A percentile compares a stretch with the other conserved stretches of the same genome.
phyloP scores from a whole-genome alignment of 2,113 vertebrate genomes.

The Herpetotheres cachinnans region DNA sequence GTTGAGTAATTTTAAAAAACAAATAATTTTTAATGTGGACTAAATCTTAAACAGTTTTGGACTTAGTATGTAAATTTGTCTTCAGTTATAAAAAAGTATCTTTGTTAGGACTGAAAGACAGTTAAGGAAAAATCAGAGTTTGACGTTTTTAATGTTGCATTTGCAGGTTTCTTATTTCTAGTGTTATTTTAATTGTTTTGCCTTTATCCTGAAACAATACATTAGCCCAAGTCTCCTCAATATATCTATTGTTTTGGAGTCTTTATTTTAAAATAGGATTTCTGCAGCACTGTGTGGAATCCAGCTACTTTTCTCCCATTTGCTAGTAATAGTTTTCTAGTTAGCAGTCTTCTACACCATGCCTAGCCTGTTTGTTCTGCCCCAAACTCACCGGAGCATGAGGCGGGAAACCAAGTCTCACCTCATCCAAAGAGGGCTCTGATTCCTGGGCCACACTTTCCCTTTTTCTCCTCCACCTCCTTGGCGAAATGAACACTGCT shows the following conservation, averaged over 20 bases:
- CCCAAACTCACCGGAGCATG: neutral
- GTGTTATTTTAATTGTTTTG: neutral
- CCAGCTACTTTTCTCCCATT: neutral
- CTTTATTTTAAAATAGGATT: neutral
- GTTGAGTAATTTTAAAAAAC: neutral
- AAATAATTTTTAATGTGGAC: conserved; percentile 43
- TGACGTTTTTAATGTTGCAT: neutral
- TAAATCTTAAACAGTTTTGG: neutral
- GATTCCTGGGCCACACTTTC: neutral
- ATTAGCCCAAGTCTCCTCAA: neutral
- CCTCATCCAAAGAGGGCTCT: neutral
- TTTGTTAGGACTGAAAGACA: neutral
- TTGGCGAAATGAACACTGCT: neutral
- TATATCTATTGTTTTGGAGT: neutral
- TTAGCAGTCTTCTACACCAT: neutral
- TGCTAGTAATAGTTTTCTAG: neutral
- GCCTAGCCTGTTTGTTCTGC: neutral
- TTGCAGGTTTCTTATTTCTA: neutral
- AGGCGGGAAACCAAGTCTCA: neutral
- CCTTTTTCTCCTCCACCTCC: neutral
- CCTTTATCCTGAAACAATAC: neutral
- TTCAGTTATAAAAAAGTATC: neutral
- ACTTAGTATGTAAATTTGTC: conserved; percentile 12
- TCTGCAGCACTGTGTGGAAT: neutral
- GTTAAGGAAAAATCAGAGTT: neutral